Conservation (phyloP, 2,113 vertebrate genomes). For the Calidris pugnax region DNA sequence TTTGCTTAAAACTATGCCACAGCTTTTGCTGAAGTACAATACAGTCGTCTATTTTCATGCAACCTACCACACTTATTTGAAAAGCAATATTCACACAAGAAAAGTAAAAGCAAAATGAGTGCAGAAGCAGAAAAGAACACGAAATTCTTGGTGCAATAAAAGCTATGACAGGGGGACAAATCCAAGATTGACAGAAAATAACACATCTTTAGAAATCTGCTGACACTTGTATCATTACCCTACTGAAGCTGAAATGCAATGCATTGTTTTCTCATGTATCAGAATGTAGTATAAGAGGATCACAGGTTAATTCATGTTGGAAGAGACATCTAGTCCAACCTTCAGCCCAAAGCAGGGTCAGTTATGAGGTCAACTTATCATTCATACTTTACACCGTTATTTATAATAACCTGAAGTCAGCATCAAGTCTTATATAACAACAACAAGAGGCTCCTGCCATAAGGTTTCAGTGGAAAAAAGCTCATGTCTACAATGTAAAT, state of each 20-base stretch:
- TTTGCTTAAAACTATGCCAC: conserved; percentile 24
- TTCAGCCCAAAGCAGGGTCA: background rate
- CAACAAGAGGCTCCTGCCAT: background rate
- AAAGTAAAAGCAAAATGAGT: background rate
- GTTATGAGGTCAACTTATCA: background rate
- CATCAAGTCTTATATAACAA: background rate
- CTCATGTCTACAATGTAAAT: background rate
- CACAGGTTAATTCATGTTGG: background rate
- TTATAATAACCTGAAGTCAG: background rate
- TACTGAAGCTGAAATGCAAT: background rate
- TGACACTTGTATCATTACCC: background rate
- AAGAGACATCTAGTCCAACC: background rate
- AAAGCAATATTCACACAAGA: background rate
- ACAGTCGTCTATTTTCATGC: conserved; percentile 14
- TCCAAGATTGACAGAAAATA: background rate
- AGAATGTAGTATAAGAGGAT: background rate
- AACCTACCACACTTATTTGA: background rate
- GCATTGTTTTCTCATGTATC: background rate
- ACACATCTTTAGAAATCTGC: background rate
- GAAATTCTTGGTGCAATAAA: background rate
- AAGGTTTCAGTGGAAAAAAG: background rate
- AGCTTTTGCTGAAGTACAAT: conserved; percentile 33
- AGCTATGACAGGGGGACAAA: background rate
- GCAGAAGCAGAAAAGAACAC: background rate
- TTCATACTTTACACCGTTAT: background rate